Evolutionary conservation across 35 echinoderm and acorn worm species (phyloP).

Genomic region (Patiria miniata): DNA sequence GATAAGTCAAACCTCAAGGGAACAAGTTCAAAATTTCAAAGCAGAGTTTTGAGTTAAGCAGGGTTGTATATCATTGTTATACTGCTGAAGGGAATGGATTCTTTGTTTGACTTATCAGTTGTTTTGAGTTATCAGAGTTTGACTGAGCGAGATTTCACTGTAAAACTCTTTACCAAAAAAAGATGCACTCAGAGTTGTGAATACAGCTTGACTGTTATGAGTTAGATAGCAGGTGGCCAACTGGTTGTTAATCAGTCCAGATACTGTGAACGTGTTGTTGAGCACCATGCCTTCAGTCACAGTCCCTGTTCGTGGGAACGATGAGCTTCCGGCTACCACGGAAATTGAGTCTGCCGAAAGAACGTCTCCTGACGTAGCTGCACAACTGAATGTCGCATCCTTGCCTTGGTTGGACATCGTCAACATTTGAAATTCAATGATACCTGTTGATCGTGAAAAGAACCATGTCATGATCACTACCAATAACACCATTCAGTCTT

Average conservation of each 20-base stretch:
- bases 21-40: too few species aligned
- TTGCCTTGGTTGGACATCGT: neutral
- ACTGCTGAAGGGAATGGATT: too few species aligned
- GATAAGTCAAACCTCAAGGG: too few species aligned
- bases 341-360: neutral
- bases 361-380: neutral
- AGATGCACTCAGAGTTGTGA: neutral
- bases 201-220: neutral
- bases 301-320: neutral
- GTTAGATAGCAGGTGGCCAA: neutral
- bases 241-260: neutral
- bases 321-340: neutral
- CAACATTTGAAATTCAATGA: neutral
- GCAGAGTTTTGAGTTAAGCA: too few species aligned
- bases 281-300: neutral
- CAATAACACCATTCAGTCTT: too few species aligned
- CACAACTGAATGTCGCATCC: neutral
- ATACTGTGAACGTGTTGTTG: neutral
- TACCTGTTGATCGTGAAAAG: too few species aligned
- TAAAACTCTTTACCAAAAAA: constrained; percentile 16
- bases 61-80: too few species aligned
- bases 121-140: too few species aligned
- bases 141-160: too few species aligned
- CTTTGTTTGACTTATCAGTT: too few species aligned
- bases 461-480: too few species aligned